Conservation (phyloP, 2,113 vertebrate species). For the Charina bottae region DNA sequence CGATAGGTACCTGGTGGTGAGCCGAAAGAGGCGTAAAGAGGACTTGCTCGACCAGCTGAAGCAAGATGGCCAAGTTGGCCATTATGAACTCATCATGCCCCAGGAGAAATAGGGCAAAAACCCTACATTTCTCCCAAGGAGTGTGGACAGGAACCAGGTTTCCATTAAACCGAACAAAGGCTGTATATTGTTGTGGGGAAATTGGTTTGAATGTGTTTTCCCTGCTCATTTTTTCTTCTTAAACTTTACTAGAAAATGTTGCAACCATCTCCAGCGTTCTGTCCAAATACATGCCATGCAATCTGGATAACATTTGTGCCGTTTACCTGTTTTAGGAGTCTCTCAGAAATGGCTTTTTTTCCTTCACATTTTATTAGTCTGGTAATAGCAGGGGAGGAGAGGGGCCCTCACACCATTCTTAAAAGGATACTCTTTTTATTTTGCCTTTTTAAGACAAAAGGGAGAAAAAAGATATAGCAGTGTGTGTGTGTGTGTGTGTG, state of each 20-base stretch:
- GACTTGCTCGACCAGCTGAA: constrained; percentile 92
- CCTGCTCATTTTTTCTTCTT: constrained; percentile 68
- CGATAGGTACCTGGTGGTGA: constrained; percentile 90
- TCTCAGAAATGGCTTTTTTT: constrained; percentile 70
- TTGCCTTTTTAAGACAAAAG: constrained; percentile 48
- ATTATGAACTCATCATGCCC: constrained; percentile 93
- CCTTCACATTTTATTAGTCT: constrained; percentile 71
- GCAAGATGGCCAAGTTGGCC: constrained; percentile 95
- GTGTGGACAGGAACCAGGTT: constrained; percentile 32
- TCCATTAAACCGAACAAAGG: constrained; percentile 50
- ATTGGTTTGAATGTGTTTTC: constrained; percentile 51
- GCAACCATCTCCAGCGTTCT: constrained; percentile 59
- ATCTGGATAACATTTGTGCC: constrained; percentile 66
- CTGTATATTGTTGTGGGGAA: constrained; percentile 68
- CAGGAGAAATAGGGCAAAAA: constrained; percentile 74
- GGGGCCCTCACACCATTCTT: constrained; percentile 17
- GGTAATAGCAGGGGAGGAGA: constrained; percentile 50
- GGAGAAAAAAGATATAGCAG: constrained; percentile 50
- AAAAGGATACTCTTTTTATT: constrained; percentile 40
- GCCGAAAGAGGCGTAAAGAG: constrained; percentile 90
- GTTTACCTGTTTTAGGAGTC: constrained; percentile 63
- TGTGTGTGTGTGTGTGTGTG: too few relatives aligned
- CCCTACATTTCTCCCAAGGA: constrained; percentile 21
- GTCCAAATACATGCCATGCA: constrained; percentile 65
- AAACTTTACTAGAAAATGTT: constrained; percentile 58